phyloP scores from a whole-genome alignment of 2,797 vertebrate species.

The Microctenopoma lineatum region DNA sequence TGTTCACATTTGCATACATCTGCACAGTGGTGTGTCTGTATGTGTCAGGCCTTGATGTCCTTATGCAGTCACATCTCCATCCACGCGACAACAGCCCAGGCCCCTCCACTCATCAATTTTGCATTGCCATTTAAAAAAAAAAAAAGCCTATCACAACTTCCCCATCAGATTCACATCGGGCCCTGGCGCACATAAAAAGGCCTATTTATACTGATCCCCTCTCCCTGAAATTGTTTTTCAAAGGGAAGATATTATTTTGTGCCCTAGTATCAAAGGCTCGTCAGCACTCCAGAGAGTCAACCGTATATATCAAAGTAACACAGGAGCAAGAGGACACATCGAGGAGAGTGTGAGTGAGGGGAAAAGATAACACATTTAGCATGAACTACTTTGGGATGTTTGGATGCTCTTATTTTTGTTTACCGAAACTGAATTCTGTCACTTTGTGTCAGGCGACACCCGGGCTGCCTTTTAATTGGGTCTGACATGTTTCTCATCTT shows the following conservation, averaged over 20 bases:
- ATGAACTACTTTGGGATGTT: slow-evolving; percentile 81
- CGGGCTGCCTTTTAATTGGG: slow-evolving; percentile 75
- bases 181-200: slow-evolving; percentile 82
- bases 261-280: slow-evolving; percentile 83
- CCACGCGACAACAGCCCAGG: slow-evolving; percentile 78
- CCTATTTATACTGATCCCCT: slow-evolving; percentile 86
- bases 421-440: slow-evolving; percentile 79
- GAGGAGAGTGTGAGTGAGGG: slow-evolving; percentile 52
- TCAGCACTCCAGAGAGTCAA: slow-evolving; percentile 78
- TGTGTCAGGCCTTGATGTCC: slow-evolving; percentile 81
- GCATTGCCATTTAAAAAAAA: slow-evolving; percentile 81
- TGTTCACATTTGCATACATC: slow-evolving; percentile 61
- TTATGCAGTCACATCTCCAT: slow-evolving; percentile 84
- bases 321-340: slow-evolving; percentile 76
- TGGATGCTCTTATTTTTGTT: slow-evolving; percentile 82
- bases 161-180: slow-evolving; percentile 81
- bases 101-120: slow-evolving; percentile 86
- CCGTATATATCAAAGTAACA: slow-evolving; percentile 83
- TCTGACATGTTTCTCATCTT: slow-evolving; percentile 80
- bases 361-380: slow-evolving; percentile 68
- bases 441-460: slow-evolving; percentile 78
- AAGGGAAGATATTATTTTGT: slow-evolving; percentile 86
- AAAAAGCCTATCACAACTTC: slow-evolving; percentile 78
- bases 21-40: slow-evolving; percentile 25
- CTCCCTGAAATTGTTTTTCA: slow-evolving; percentile 86